These are phyloP conservation scores for Cosmopolites sordidus DNA, from an alignment of 2,888 invertebrate genomes.

Conservation along the genomic window DNA sequence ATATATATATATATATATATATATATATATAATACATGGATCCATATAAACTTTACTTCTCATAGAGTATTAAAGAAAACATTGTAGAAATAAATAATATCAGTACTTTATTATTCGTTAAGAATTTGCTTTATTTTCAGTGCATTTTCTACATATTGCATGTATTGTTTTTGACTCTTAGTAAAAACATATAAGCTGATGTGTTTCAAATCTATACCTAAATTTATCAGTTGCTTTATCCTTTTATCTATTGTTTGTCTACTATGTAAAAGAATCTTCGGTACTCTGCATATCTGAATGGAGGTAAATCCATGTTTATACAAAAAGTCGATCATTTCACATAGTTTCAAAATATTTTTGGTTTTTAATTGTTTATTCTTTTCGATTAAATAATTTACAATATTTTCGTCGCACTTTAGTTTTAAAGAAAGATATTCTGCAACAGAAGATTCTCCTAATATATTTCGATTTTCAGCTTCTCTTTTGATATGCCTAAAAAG, in stretches of 20 bases:
- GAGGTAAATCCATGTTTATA: slow-evolving; percentile 45
- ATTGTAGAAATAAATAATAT: too few species aligned
- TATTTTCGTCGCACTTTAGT: slow-evolving; percentile 41
- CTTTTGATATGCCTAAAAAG: slow-evolving; percentile 43
- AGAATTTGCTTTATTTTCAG: slow-evolving; percentile 21
- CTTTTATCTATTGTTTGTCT: slow-evolving; percentile 45
- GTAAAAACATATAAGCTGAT: slow-evolving; percentile 43
- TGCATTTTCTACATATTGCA: slow-evolving; percentile 38
- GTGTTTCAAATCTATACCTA: slow-evolving; percentile 31
- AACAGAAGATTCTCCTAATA: slow-evolving; percentile 45
- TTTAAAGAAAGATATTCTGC: slow-evolving; percentile 46
- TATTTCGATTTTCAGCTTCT: slow-evolving; percentile 41
- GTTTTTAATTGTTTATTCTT: slow-evolving; percentile 46
- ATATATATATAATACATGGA: too few species aligned
- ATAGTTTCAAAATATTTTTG: slow-evolving; percentile 46
- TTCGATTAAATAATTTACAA: slow-evolving; percentile 39
- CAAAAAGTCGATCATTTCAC: slow-evolving; percentile 48
- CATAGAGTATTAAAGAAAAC: too few species aligned
- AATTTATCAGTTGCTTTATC: slow-evolving; percentile 39
- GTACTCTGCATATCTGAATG: slow-evolving; percentile 44
- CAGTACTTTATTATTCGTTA: too few species aligned
- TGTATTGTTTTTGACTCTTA: slow-evolving; percentile 44
- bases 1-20: too few species aligned
- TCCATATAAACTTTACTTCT: too few species aligned
- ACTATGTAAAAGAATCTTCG: slow-evolving; percentile 49